phyloP scores from a whole-genome alignment of 2,113 vertebrate genomes.

The Oceanites oceanicus region DNA sequence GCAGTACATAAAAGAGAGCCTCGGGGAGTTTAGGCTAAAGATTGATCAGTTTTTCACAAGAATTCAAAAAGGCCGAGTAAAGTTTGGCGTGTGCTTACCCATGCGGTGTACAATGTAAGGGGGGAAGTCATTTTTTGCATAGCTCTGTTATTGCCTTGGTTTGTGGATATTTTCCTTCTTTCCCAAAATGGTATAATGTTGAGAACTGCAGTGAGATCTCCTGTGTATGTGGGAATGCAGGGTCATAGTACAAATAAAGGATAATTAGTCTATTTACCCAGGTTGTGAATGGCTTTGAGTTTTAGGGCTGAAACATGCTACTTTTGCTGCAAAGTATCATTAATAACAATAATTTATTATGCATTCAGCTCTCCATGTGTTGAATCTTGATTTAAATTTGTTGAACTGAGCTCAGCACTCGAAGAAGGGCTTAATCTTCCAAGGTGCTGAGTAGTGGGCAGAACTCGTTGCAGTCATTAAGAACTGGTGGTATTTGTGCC shows the following conservation, averaged over 20 bases:
- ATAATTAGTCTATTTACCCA: background rate
- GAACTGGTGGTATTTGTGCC: background rate
- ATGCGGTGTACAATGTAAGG: accelerated
- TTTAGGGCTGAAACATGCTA: background rate
- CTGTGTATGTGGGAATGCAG: background rate
- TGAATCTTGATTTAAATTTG: background rate
- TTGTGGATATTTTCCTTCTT: background rate
- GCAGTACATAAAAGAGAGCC: background rate
- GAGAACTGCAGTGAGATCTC: background rate
- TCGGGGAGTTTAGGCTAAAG: background rate
- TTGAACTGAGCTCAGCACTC: background rate
- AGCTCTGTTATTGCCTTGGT: background rate
- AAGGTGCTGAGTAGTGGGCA: background rate
- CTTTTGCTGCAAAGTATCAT: background rate
- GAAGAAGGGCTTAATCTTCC: background rate
- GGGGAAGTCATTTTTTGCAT: accelerated
- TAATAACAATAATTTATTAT: background rate
- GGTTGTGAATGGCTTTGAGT: background rate
- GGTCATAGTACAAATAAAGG: background rate
- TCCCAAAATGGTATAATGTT: accelerated
- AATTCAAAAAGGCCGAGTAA: background rate
- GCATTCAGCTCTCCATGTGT: background rate
- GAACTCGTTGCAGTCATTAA: background rate
- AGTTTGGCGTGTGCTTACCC: background rate
- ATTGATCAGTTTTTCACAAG: background rate